These are phyloP conservation scores for Maniola jurtina DNA, from an alignment of 1,140 invertebrate genomes.

Conservation along the genomic window DNA sequence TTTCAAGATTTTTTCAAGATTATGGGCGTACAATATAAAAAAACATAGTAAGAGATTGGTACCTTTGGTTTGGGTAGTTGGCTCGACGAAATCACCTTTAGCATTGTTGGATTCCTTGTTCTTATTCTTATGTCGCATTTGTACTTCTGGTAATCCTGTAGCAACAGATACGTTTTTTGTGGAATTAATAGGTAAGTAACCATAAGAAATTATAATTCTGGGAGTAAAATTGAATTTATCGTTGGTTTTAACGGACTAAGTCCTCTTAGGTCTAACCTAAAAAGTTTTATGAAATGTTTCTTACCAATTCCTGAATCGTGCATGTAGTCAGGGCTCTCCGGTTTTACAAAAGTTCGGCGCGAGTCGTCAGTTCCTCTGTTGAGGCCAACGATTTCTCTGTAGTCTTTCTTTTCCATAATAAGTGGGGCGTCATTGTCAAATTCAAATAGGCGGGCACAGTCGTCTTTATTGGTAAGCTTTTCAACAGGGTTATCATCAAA, in stretches of 20 bases:
- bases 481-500: conserved; percentile 70
- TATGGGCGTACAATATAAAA: background rate
- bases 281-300: too few relatives aligned
- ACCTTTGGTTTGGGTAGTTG: conserved; percentile 64
- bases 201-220: too few relatives aligned
- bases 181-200: background rate
- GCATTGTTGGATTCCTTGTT: conserved; percentile 53
- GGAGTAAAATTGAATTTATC: too few relatives aligned
- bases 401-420: conserved; percentile 70
- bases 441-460: conserved; percentile 74
- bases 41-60: conserved; percentile 6
- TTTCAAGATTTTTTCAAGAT: too few relatives aligned
- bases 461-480: conserved; percentile 71
- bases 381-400: conserved; percentile 64
- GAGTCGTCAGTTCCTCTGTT: conserved; percentile 70
- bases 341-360: conserved; percentile 67
- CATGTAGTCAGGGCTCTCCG: conserved; percentile 77
- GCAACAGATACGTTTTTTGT: conserved; percentile 20
- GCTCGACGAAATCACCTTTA: conserved; percentile 65
- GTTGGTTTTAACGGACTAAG: too few relatives aligned
- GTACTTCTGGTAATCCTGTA: conserved; percentile 67
- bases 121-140: conserved; percentile 68
- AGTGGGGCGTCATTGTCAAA: conserved; percentile 73
- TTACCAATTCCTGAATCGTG: conserved; percentile 77
- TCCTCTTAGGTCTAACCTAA: too few relatives aligned